Percentiles rank a stretch among this genome's conserved stretches.
phyloP scores from a whole-genome alignment of 2,888 invertebrate species.

The Rhagonycha fulva region DNA sequence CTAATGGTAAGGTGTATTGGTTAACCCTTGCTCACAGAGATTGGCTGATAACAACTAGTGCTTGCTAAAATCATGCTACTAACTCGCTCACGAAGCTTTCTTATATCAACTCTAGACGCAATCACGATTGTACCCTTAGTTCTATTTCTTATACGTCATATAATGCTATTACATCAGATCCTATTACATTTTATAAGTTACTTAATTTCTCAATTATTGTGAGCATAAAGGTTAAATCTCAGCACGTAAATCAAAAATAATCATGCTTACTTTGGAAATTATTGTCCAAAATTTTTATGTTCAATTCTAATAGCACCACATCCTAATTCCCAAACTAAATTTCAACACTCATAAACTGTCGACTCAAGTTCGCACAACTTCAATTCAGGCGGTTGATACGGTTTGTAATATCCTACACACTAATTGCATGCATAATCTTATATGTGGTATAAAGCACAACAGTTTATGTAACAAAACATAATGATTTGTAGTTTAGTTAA shows the following conservation, averaged over 20 bases:
- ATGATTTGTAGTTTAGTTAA: not conserved
- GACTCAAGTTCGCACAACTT: not conserved
- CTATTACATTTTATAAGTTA: constrained; percentile 14
- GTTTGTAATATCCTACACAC: not conserved
- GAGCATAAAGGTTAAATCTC: not conserved
- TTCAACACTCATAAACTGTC: not conserved
- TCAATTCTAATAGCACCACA: not conserved
- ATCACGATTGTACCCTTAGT: constrained; percentile 22
- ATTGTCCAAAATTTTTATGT: not conserved
- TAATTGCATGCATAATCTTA: not conserved
- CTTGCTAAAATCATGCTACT: constrained; percentile 52
- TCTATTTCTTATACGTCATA: constrained; percentile 31
- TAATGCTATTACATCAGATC: constrained; percentile 9
- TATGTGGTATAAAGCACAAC: not conserved
- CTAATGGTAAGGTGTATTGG: constrained; percentile 52
- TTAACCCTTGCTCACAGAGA: constrained; percentile 50
- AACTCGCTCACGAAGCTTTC: constrained; percentile 35
- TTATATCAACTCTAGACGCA: constrained; percentile 24
- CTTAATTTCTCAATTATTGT: constrained; percentile 1
- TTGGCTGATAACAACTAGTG: constrained; percentile 51
- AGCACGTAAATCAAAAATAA: not conserved
- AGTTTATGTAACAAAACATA: not conserved
- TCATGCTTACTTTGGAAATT: not conserved
- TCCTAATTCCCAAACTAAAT: not conserved
- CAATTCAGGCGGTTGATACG: not conserved